A percentile compares a stretch with the other conserved stretches of the same genome.
Conservation (phyloP, 2,113 vertebrate species). For the Neoarius graeffei region DNA sequence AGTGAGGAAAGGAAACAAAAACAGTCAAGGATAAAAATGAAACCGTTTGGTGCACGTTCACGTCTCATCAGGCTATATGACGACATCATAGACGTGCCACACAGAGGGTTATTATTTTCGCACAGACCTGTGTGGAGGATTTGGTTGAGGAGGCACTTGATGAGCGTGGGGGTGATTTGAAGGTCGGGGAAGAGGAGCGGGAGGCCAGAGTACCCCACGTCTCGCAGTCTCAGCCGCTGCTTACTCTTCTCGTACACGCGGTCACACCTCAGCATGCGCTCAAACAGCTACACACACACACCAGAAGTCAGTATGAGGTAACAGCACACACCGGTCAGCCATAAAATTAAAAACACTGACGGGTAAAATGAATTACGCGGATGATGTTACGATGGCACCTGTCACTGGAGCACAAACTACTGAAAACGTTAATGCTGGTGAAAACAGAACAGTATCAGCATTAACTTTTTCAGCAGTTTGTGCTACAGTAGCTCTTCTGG, state of each 20-base stretch:
- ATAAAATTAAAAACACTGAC: no score
- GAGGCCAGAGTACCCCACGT: constrained; percentile 89
- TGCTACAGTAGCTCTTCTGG: no score
- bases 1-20: background rate
- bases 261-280: constrained; percentile 92
- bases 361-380: no score
- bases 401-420: no score
- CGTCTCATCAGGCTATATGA: background rate
- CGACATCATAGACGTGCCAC: background rate
- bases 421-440: no score
- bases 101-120: no score
- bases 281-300: constrained; percentile 78
- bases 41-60: background rate
- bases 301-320: background rate
- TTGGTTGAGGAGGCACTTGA: constrained; percentile 90
- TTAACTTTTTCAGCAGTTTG: no score
- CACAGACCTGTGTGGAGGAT: constrained; percentile 85
- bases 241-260: constrained; percentile 96
- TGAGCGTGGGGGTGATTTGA: constrained; percentile 78
- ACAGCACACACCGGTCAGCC: background rate
- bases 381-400: no score
- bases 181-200: constrained; percentile 88
- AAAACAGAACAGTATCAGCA: no score
- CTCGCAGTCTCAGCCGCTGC: constrained; percentile 87
- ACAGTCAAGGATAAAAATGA: background rate